Base-by-base conservation (phyloP, 2,888 invertebrate species). In the Drosophila anomelani region DNA sequence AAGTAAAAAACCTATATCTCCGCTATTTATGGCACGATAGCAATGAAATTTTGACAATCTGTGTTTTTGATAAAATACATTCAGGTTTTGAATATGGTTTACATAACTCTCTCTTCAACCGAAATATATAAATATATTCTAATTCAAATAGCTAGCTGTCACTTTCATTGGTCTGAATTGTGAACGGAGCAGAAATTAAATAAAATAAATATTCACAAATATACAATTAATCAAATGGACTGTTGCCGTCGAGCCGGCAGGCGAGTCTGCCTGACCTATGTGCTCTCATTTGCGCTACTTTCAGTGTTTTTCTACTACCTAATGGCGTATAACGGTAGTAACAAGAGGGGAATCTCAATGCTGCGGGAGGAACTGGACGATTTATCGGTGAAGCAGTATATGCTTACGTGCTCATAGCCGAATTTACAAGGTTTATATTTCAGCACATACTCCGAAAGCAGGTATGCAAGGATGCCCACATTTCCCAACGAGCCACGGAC, bases 261-360 rank as follows among this genome's bases (percentile, higher is more conserved):
- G 32, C 44, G 67, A 13, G 1, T 66, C 4, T 77, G 56, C 23
- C 0, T 62, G 0, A 55, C 43, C 0, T 85, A 82, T 29, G 4
- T 82, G 1, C 7, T 79, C 2, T 70, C 84, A 4, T 79, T 85
- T 44, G 4, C 13, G 2, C 12, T 85, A 8, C 44, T 85, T 3
- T n/a, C 60, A 0, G 2, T 56, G 0, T 87, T 84, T 49, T 77
- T 85, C 17, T 74, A 77, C 26, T 23, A 61, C 10, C 15, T 82
- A 7, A 60, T 85, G 61, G 54, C 55, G 20, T 59, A 29, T 13
- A 81, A 67, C 36, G 68, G 17, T 10, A 59, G 26, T 9, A 85
- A 62, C 4, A 41, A 20, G 1, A 7, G 7, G 0, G 71, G 63
- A 15, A 23, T 87, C 4, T 1, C 23, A 0, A 41, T 49, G 0